These are phyloP conservation scores for Stegostoma tigrinum DNA, from an alignment of 2,113 vertebrate genomes.

Conservation along the genomic window DNA sequence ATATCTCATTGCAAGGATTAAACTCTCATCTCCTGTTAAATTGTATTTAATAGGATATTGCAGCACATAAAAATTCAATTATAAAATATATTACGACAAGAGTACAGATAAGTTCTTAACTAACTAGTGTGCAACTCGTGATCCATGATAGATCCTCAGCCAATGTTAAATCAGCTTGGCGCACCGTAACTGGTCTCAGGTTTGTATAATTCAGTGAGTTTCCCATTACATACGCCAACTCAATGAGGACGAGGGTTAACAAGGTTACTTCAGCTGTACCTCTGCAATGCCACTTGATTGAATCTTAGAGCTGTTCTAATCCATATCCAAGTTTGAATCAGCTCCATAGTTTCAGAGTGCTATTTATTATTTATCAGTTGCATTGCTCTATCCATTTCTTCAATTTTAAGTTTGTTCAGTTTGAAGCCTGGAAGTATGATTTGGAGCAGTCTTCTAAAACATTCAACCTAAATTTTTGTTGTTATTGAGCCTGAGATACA, in stretches of 20 bases:
- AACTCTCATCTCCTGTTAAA: constrained; percentile 7
- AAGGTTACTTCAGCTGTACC: neutral
- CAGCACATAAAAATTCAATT: neutral
- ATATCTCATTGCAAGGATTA: neutral
- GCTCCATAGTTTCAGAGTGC: neutral
- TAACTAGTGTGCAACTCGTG: neutral
- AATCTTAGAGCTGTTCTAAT: neutral
- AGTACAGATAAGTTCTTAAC: neutral
- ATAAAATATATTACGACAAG: neutral
- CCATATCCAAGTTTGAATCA: neutral
- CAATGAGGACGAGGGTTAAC: neutral
- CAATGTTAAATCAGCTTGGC: neutral
- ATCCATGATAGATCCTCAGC: neutral
- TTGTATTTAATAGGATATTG: neutral
- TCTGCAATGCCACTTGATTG: neutral
- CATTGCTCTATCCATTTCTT: neutral
- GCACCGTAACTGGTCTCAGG: neutral
- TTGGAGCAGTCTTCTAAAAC: neutral
- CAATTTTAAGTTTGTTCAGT: neutral
- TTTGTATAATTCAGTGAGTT: neutral
- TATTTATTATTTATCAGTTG: neutral
- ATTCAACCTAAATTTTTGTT: neutral
- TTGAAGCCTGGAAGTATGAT: neutral
- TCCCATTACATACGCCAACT: neutral
- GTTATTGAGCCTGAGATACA: neutral